A percentile compares a stretch with the other conserved stretches of the same genome.
These are phyloP conservation scores for Maniola jurtina DNA, from an alignment of 1,140 invertebrate genomes.

Conservation along the genomic window DNA sequence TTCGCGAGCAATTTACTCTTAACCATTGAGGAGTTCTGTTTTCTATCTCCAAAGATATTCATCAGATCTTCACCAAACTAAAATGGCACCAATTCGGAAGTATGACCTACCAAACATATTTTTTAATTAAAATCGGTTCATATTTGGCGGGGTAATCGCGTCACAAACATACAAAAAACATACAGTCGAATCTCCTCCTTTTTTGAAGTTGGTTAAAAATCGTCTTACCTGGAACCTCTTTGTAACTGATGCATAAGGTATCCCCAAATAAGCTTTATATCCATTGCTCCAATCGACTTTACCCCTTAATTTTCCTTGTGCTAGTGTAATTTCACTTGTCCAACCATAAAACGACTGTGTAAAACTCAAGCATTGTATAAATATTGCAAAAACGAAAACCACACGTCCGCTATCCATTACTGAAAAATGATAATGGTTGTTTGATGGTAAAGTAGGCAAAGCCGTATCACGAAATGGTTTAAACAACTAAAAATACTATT, in stretches of 20 bases:
- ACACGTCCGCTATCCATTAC: constrained; percentile 4
- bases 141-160: too few species aligned
- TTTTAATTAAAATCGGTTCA: too few species aligned
- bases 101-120: too few species aligned
- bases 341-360: constrained; percentile 1
- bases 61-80: too few species aligned
- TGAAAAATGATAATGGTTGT: not conserved
- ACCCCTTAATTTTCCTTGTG: constrained; percentile 42
- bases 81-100: too few species aligned
- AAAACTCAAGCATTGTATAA: not conserved
- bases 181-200: too few species aligned
- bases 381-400: not conserved
- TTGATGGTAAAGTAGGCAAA: constrained; percentile 8
- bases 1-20: too few species aligned
- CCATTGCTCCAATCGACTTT: constrained; percentile 17
- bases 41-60: too few species aligned
- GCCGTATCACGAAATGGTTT: not conserved
- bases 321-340: constrained; percentile 29
- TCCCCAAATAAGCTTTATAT: constrained; percentile 40
- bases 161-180: too few species aligned
- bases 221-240: constrained; percentile 39
- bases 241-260: constrained; percentile 42
- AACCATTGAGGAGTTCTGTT: too few species aligned
- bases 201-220: too few species aligned
- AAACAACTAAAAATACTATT: not conserved